A percentile compares a stretch with the other conserved stretches of the same genome.
Conservation (phyloP, 2,888 invertebrate genomes). For the Eupithecia vulgata region DNA sequence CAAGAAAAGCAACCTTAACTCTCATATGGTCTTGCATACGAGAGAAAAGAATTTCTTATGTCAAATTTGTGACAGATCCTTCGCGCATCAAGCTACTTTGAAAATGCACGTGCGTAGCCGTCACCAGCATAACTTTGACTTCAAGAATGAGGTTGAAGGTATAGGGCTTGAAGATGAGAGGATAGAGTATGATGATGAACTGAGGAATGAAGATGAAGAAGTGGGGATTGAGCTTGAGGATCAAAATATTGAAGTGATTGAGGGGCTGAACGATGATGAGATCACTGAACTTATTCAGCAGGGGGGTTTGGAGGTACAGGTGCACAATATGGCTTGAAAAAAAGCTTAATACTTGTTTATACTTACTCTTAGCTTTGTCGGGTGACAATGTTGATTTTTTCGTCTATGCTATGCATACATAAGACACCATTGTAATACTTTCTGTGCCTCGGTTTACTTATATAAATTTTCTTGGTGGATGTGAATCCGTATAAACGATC, state of each 20-base stretch:
- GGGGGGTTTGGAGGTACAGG: constrained; percentile 13
- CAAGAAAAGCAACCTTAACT: constrained; percentile 84
- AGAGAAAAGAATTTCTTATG: constrained; percentile 80
- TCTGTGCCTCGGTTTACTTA: not conserved
- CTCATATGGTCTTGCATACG: constrained; percentile 84
- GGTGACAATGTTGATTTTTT: not conserved
- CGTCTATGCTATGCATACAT: too few species aligned
- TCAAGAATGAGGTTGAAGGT: not conserved
- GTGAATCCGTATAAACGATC: not conserved
- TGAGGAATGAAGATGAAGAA: not conserved
- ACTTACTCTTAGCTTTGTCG: not conserved
- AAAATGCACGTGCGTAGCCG: constrained; percentile 63
- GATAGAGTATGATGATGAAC: not conserved
- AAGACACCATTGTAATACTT: too few species aligned
- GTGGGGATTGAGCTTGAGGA: not conserved
- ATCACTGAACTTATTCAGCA: constrained; percentile 40
- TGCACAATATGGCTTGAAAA: constrained; percentile 5
- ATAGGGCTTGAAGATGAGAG: not conserved
- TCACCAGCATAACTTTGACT: constrained; percentile 53
- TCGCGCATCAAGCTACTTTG: constrained; percentile 72
- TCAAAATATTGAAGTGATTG: constrained; percentile 64
- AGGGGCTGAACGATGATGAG: constrained; percentile 58
- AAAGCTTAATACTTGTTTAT: not conserved
- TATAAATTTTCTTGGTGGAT: not conserved
- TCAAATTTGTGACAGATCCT: constrained; percentile 81